These are phyloP conservation scores for Exephanes ischioxanthus DNA, from an alignment of 2,888 invertebrate species.

Conservation along the genomic window DNA sequence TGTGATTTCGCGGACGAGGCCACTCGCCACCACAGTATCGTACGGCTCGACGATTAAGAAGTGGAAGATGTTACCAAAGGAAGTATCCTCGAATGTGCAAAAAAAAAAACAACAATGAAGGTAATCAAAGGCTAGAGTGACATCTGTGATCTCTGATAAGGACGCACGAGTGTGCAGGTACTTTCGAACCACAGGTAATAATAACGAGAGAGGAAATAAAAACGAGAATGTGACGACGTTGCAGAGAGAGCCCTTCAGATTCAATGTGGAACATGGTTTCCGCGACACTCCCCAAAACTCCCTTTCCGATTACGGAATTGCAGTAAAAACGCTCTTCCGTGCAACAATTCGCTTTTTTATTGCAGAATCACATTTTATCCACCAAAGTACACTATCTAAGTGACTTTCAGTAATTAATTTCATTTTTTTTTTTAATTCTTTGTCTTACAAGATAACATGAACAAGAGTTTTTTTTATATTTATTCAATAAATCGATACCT, in stretches of 20 bases:
- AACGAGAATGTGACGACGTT: constrained; percentile 4
- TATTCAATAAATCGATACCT: too few relatives aligned
- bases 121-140: constrained; percentile 56
- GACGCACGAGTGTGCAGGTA: constrained; percentile 37
- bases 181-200: constrained; percentile 57
- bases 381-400: too few relatives aligned
- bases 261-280: not conserved
- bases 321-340: not conserved
- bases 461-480: too few relatives aligned
- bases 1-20: constrained; percentile 45
- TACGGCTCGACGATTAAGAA: constrained; percentile 60
- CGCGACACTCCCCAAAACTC: not conserved
- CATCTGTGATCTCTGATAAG: constrained; percentile 36
- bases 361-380: too few relatives aligned
- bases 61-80: constrained; percentile 58
- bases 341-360: too few relatives aligned
- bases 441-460: too few relatives aligned
- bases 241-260: not conserved
- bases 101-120: constrained; percentile 55
- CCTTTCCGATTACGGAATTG: not conserved
- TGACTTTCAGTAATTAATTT: too few relatives aligned
- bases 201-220: constrained; percentile 33
- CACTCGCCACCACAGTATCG: constrained; percentile 41
- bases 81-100: constrained; percentile 55
- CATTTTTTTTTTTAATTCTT: too few relatives aligned